Evolutionary conservation across 2,797 vertebrate genomes (phyloP), one percentile per base, ranked within the genome.

Genomic region (Corythornis leucogaster): DNA sequence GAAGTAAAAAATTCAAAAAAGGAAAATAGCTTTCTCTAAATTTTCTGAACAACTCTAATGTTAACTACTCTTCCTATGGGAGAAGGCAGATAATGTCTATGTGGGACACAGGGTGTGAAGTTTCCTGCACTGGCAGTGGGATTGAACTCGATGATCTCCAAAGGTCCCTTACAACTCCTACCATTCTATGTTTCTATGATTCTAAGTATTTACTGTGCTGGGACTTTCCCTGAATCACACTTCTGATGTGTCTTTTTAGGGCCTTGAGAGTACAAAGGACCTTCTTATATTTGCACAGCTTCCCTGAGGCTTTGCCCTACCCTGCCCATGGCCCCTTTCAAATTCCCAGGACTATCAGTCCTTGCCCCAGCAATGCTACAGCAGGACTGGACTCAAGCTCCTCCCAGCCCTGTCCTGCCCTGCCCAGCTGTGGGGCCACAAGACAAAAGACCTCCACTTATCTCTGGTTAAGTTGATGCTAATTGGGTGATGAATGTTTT

Each of bases 101-200:
- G 30, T 4, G 1, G 1, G 2, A 70, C 6, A 43, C 3, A 26
- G 5, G 20, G 8, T 55, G 12, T 0, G 0, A 91, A 58, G 15
- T 51, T 51, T 51, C 48, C 25, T 51, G 48, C 15, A 15, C 48
- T 51, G 48, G 25, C 15, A 51, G 48, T 9, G 48, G 8, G 25
- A 25, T 9, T 51, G 25, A 26, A 51, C 48, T 51, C 9, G 10
- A 50, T 50, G 25, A 51, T 51, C 48, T 51, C 25, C 10, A 25
- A 26, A 51, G 15, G 48, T 51, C 48, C 15, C 25, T 51, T 51
- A 25, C 15, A 51, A 51, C 48, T 5, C 8, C 48, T 51, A 51
- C 25, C 48, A 26, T 51, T 51, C 48, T 51, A 46, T 46, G 48
- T 51, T 51, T 51, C 48, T 26, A 16, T 28, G 48, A 51, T 51